Conservation (phyloP, 1,140 invertebrate genomes). For the Chionoecetes opilio region DNA sequence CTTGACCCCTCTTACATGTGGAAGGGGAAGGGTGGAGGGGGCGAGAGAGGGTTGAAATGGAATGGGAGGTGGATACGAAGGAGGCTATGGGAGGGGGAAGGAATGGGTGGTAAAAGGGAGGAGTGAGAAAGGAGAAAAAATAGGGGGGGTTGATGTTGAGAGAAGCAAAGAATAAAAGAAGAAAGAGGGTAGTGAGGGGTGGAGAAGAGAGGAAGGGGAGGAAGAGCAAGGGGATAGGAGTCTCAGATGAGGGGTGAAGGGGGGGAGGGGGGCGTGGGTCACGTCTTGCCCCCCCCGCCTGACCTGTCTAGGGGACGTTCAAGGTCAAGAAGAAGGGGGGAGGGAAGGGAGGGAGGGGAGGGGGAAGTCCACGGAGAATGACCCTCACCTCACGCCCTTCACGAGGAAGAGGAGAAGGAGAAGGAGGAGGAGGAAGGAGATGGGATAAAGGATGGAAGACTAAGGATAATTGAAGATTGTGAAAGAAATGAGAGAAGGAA, state of each 20-base stretch:
- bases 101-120: neutral
- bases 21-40: neutral
- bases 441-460: neutral
- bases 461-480: no score
- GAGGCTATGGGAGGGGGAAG: neutral
- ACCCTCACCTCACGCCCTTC: conserved; percentile 14
- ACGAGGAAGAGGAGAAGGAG: neutral
- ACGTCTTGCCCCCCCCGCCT: conserved; percentile 52
- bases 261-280: neutral
- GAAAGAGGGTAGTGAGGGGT: neutral
- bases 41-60: neutral
- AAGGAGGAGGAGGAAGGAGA: neutral
- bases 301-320: conserved; percentile 47
- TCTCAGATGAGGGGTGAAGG: neutral
- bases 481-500: neutral
- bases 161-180: no score
- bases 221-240: neutral
- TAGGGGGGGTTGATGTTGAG: no score
- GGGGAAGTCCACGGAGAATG: neutral
- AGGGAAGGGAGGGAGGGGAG: neutral
- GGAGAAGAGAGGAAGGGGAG: neutral
- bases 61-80: neutral
- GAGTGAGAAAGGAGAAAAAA: neutral
- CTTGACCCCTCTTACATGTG: neutral
- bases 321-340: neutral